Conservation (phyloP, 2,797 vertebrate genomes). For the Syndactyla subalaris region DNA sequence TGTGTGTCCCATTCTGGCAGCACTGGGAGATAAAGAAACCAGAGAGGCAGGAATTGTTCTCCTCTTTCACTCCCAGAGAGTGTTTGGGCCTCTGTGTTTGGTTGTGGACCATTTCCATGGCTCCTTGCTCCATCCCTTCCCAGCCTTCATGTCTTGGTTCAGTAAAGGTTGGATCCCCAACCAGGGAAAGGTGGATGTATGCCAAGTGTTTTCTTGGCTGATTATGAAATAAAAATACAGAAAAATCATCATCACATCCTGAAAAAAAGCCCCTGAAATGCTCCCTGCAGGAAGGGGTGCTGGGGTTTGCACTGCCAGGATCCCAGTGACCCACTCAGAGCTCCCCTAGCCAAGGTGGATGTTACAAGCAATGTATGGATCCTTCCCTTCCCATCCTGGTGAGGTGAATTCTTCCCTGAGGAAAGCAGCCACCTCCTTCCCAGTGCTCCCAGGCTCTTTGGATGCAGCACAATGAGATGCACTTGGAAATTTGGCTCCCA, state of each 20-base stretch:
- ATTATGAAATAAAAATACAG: neutral
- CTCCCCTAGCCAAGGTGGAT: neutral
- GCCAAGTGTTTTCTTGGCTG: neutral
- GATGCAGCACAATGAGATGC: neutral
- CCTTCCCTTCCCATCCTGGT: neutral
- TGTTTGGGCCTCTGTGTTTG: neutral
- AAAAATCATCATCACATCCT: neutral
- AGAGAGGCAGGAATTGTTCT: neutral
- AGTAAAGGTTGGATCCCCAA: neutral
- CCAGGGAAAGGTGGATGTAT: fast-evolving
- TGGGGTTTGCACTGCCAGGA: neutral
- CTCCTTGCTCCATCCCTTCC: neutral
- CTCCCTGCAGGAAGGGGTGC: neutral
- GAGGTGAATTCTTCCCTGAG: neutral
- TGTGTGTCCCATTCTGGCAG: too few relatives aligned
- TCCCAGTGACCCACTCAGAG: fast-evolving
- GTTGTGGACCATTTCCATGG: neutral
- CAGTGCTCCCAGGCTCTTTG: neutral
- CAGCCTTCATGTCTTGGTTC: neutral
- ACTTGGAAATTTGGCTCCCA: neutral
- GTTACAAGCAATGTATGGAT: neutral
- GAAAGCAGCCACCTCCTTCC: neutral
- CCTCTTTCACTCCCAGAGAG: neutral
- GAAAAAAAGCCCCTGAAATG: neutral
- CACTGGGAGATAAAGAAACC: neutral